Base-by-base conservation (phyloP, 2,113 vertebrate genomes). In the Mobula birostris region DNA sequence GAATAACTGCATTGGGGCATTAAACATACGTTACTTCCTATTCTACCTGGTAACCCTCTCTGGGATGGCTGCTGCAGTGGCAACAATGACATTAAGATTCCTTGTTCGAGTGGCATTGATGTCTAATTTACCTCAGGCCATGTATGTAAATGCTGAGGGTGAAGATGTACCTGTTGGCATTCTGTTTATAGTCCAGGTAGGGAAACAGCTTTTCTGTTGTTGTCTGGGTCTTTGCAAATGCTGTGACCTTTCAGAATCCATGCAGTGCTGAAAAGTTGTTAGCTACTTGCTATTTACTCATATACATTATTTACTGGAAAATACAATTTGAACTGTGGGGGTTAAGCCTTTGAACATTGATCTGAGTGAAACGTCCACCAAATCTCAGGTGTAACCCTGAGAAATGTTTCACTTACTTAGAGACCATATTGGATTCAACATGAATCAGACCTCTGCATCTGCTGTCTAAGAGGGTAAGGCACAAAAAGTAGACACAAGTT, bases 1-100 rank as follows among this genome's bases (percentile, higher is more conserved):
- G 94, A 99, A 99, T 96, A 99, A 98, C 97, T 99, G 99, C 96
- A 97, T 99, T 0, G 99, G 99, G 0, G 98, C 98, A 87, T 96
- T 95, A 96, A 99, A 99, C 58, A 95, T 95, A 0, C 95, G 96
- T 3, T 96, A 97, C 95, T 99, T 99, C 97, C 94, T 99, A 93
- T 94, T 97, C 0, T 99, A 99, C 97, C 97, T 99, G 63, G 94
- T 97, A 24, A 97, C 97, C 0, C 94, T 99, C 95, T 97, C 96
- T 0, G 97, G 95, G 48, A 97, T 97, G 7, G 98, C 98, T 0
- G 96, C 94, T 0, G 94, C 96, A 79, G 12, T 99, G 0, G 96
- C 97, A 0, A 0, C 94, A 0, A 88, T 99, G 91, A 97, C 97
- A 0, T 79, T 94, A 0, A 95, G 97, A 0, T 96, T 99, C 95